Conservation (phyloP, 1,140 invertebrate genomes). For the Calliphora vicina region DNA sequence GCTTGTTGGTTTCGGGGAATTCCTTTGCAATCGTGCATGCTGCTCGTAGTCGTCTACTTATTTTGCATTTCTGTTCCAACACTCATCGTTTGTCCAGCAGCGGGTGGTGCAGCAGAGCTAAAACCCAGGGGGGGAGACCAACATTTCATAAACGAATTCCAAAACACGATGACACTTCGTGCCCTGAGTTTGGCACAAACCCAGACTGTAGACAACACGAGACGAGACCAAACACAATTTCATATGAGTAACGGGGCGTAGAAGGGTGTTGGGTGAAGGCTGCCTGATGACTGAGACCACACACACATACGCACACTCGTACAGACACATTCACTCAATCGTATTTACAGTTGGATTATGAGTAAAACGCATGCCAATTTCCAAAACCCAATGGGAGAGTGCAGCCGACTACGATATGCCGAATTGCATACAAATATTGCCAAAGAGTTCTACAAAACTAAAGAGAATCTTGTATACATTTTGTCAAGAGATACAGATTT, state of each 20-base stretch:
- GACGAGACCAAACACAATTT: not conserved
- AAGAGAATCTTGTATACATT: not conserved
- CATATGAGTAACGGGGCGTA: not conserved
- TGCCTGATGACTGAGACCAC: not conserved
- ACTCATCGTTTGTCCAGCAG: not conserved
- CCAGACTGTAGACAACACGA: constrained; percentile 11
- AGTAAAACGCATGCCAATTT: constrained; percentile 3
- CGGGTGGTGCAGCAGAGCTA: not conserved
- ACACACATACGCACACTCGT: not conserved
- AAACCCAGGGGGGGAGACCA: not conserved
- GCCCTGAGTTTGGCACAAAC: not conserved
- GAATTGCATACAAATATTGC: not conserved
- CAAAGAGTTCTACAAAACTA: not conserved
- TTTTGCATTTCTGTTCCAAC: not conserved
- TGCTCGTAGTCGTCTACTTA: not conserved
- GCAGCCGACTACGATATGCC: not conserved
- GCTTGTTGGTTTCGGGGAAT: constrained; percentile 36
- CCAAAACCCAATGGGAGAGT: not conserved
- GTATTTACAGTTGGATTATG: not conserved
- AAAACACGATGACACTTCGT: not conserved
- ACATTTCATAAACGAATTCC: not conserved
- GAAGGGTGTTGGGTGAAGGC: not conserved
- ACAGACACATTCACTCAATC: not conserved
- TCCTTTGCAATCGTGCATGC: constrained; percentile 29
- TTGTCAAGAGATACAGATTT: not conserved